Conservation (phyloP, 2,888 invertebrate genomes). For the Pandemis cinnamomeana region DNA sequence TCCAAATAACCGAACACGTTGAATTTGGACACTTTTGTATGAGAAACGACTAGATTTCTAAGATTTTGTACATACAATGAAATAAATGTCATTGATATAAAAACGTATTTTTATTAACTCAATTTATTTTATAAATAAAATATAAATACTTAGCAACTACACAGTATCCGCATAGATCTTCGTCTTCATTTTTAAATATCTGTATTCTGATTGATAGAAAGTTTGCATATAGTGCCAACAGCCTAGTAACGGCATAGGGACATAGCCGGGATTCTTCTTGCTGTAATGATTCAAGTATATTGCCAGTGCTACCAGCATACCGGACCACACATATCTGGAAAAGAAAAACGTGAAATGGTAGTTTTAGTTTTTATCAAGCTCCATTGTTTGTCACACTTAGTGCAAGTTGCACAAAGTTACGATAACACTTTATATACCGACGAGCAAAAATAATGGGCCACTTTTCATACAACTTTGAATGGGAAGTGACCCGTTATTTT, state of each 20-base stretch:
- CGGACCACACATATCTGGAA: slow-evolving; percentile 95
- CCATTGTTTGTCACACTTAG: too few species aligned
- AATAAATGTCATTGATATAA: slow-evolving; percentile 83
- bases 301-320: slow-evolving; percentile 93
- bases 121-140: neutral
- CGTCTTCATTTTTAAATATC: slow-evolving; percentile 66
- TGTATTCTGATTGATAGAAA: slow-evolving; percentile 70
- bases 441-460: too few species aligned
- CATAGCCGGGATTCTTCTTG: slow-evolving; percentile 86
- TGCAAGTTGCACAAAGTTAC: too few species aligned
- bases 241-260: slow-evolving; percentile 55
- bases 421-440: too few species aligned
- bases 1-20: slow-evolving; percentile 80
- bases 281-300: slow-evolving; percentile 97
- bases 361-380: too few species aligned
- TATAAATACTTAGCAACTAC: slow-evolving; percentile 45
- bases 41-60: slow-evolving; percentile 79
- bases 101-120: slow-evolving; percentile 56
- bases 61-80: slow-evolving; percentile 85
- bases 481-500: too few species aligned
- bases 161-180: slow-evolving; percentile 74
- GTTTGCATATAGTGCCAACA: slow-evolving; percentile 62
- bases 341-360: neutral
- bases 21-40: slow-evolving; percentile 84
- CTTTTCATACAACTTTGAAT: too few species aligned